These are phyloP conservation scores for Sisor rabdophorus DNA, from an alignment of 2,113 vertebrate genomes.

Conservation along the genomic window DNA sequence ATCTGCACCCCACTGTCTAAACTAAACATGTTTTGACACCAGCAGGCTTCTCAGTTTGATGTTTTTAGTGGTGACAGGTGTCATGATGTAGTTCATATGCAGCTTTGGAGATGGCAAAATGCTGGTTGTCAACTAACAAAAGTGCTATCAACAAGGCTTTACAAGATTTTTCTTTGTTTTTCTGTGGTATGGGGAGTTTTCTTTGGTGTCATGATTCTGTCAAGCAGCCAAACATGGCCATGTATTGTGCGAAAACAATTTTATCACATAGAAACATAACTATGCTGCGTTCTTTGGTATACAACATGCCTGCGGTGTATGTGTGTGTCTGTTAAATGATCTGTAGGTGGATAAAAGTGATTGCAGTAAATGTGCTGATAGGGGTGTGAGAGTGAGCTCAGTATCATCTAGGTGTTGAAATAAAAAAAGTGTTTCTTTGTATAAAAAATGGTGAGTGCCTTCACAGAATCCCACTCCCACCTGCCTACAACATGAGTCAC, in stretches of 20 bases:
- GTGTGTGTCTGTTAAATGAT: slow-evolving; percentile 12
- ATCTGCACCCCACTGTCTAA: slow-evolving; percentile 4
- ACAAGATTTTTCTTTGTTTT: slow-evolving; percentile 33
- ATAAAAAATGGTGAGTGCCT: slow-evolving; percentile 2
- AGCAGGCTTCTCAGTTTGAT: slow-evolving; percentile 12
- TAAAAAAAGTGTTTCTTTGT: slow-evolving; percentile 15
- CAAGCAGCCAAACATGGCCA: slow-evolving; percentile 20
- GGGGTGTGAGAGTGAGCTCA: slow-evolving; percentile 26
- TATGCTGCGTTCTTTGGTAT: slow-evolving; percentile 12
- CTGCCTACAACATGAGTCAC: slow-evolving; percentile 18
- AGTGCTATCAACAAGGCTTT: slow-evolving; percentile 38
- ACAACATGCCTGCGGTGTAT: neutral
- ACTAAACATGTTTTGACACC: slow-evolving; percentile 27
- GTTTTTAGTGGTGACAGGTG: slow-evolving; percentile 32
- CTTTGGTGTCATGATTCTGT: slow-evolving; percentile 17
- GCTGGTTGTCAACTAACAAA: slow-evolving; percentile 40
- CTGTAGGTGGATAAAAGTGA: slow-evolving; percentile 36
- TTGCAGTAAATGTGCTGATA: slow-evolving; percentile 12
- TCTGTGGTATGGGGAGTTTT: slow-evolving; percentile 28
- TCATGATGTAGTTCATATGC: slow-evolving; percentile 28
- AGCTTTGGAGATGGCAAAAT: slow-evolving; percentile 27
- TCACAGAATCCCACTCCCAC: slow-evolving; percentile 34
- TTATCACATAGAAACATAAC: slow-evolving; percentile 29
- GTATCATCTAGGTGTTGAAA: slow-evolving; percentile 16
- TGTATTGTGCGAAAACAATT: slow-evolving; percentile 25